These are phyloP conservation scores for Lycocerus yunnanus DNA, from an alignment of 2,888 invertebrate genomes.

Conservation along the genomic window DNA sequence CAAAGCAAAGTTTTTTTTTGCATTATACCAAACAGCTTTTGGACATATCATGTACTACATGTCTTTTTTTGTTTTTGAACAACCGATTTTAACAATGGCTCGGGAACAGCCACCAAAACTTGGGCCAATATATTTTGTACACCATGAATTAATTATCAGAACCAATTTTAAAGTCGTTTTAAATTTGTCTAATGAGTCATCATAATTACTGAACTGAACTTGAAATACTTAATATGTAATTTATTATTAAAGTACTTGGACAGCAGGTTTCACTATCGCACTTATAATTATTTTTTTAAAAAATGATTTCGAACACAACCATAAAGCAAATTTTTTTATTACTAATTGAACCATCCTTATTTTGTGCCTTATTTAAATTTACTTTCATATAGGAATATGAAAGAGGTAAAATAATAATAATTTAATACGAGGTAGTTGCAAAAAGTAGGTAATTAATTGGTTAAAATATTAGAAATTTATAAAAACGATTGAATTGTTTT, in stretches of 20 bases:
- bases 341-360: slow-evolving; percentile 26
- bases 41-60: no score
- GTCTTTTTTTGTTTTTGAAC: no score
- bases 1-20: no score
- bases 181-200: not conserved
- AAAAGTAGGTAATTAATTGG: not conserved
- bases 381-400: not conserved
- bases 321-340: not conserved
- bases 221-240: not conserved
- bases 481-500: not conserved
- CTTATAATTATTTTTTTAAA: not conserved
- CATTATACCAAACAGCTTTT: no score
- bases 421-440: not conserved
- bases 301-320: not conserved
- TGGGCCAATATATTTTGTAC: not conserved
- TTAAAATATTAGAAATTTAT: not conserved
- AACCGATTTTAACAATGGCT: not conserved
- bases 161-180: not conserved
- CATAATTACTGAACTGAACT: not conserved
- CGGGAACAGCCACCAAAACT: not conserved
- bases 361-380: slow-evolving; percentile 23
- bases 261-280: not conserved
- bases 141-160: not conserved
- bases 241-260: not conserved
- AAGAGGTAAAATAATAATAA: not conserved